Evolutionary conservation across 1,140 invertebrate genomes (phyloP), one percentile per base, ranked within the genome.

Genomic region (Steinernema khuongi): DNA sequence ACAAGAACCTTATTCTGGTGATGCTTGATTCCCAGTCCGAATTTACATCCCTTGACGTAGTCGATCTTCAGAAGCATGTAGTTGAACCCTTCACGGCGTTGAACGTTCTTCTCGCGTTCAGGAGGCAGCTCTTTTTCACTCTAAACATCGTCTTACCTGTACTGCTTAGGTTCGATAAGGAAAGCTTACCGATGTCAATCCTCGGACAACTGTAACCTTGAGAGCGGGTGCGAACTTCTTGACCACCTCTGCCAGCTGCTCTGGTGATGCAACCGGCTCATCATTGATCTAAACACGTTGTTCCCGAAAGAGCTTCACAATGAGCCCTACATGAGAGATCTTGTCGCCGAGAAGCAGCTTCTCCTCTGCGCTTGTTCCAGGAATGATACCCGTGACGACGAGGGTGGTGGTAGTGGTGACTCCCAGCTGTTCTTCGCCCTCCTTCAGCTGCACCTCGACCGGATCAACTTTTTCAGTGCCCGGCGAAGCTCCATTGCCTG

Each of bases 21-120:
- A 43, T 69, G 31, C 36, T 69, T 69, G 68, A 69, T 69, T 32
- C 68, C 68, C 18, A 69, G 68, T 7, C 68, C 68, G 68, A 69
- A 43, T 22, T 69, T 69, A 29, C 31, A 32, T 33, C 68, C 68
- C 29, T 32, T 32, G 36, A 43, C 22, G 28, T 32, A 43, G 68
- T 32, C 31, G 1, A 69, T 32, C 68, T 32, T 69, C 68, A 69
- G 68, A 4, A 69, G 31, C 0, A 69, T 33, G 68, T 69, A 69
- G 31, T 14, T 18, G 68, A 69, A 69, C 7, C 68, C 68, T 29
- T 69, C 68, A 19, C 68, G 31, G 7, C 68, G 31, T 29, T 69
- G 68, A 4, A 69, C 31, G 1, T 1, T 69, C 28, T 30, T 69
- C 29, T 69, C 68, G 68, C 1, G 68, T 22, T 69, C 68, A 7